phyloP scores from a whole-genome alignment of 2,888 invertebrate species.

The Pediacus dermestoides region DNA sequence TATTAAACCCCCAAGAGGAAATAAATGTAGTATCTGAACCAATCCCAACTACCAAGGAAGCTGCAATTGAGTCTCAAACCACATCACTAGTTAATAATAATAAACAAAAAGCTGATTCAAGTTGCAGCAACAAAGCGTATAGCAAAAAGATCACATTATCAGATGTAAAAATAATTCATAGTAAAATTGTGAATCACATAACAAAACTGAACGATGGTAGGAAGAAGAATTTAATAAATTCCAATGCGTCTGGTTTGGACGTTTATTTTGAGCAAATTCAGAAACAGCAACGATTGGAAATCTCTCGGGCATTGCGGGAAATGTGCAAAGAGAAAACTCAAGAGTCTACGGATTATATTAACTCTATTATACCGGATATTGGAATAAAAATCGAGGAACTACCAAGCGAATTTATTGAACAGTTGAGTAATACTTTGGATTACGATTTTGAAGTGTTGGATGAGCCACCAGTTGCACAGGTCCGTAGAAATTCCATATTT shows the following conservation, averaged over 20 bases:
- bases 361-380: conserved; percentile 46
- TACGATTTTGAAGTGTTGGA: conserved; percentile 19
- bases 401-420: conserved; percentile 41
- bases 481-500: no score
- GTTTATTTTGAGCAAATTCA: conserved; percentile 42
- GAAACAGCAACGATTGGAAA: conserved; percentile 43
- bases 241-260: conserved; percentile 39
- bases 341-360: conserved; percentile 37
- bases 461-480: not conserved
- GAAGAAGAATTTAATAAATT: conserved; percentile 44
- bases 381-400: conserved; percentile 45
- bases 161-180: conserved; percentile 39
- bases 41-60: conserved; percentile 1
- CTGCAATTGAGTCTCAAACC: conserved; percentile 4
- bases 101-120: conserved; percentile 9
- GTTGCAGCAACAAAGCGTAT: conserved; percentile 9
- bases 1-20: conserved; percentile 22
- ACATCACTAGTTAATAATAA: conserved; percentile 10
- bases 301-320: conserved; percentile 43
- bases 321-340: conserved; percentile 33
- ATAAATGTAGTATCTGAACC: not conserved
- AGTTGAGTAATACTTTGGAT: conserved; percentile 38
- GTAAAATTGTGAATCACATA: conserved; percentile 44
- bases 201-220: conserved; percentile 41
- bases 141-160: conserved; percentile 19